These are phyloP conservation scores for Pongo abelii DNA, from an alignment of 2,113 vertebrate species.

Conservation along the genomic window DNA sequence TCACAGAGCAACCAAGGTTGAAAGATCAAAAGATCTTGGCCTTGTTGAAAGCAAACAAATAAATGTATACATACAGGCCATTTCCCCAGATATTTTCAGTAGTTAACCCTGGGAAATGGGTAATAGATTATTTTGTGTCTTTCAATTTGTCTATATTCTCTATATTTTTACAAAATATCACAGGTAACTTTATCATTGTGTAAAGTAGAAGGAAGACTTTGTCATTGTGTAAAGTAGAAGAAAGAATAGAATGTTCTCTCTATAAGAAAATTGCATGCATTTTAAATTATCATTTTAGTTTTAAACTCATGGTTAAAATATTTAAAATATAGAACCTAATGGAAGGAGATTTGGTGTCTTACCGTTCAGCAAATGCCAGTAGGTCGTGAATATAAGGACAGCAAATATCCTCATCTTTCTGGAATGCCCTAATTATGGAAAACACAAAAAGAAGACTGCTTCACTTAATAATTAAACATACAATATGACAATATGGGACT, in stretches of 20 bases:
- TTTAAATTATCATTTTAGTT: conserved; percentile 19
- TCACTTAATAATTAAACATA: conserved; percentile 47
- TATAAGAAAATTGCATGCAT: neutral
- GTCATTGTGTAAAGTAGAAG: neutral
- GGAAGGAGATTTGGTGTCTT: conserved; percentile 70
- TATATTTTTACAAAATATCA: neutral
- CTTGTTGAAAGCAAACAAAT: conserved; percentile 31
- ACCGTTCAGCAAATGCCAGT: conserved; percentile 80
- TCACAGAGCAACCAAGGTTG: neutral
- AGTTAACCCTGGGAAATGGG: conserved; percentile 1
- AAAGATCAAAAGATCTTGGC: neutral
- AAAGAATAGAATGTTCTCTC: neutral
- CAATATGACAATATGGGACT: neutral
- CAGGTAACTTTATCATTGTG: neutral
- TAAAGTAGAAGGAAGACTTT: neutral
- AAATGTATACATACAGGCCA: neutral
- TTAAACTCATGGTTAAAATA: conserved; percentile 45
- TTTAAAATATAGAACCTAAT: conserved; percentile 50
- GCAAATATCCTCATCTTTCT: conserved; percentile 76
- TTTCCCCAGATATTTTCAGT: neutral
- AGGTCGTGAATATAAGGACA: conserved; percentile 66
- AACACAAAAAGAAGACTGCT: conserved; percentile 62
- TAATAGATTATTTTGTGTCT: conserved; percentile 12
- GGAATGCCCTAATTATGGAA: conserved; percentile 74
- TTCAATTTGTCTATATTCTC: neutral